Evolutionary conservation across 2,888 invertebrate genomes (phyloP), one percentile per base, ranked within the genome.

Genomic region (Lucinisca nassula): DNA sequence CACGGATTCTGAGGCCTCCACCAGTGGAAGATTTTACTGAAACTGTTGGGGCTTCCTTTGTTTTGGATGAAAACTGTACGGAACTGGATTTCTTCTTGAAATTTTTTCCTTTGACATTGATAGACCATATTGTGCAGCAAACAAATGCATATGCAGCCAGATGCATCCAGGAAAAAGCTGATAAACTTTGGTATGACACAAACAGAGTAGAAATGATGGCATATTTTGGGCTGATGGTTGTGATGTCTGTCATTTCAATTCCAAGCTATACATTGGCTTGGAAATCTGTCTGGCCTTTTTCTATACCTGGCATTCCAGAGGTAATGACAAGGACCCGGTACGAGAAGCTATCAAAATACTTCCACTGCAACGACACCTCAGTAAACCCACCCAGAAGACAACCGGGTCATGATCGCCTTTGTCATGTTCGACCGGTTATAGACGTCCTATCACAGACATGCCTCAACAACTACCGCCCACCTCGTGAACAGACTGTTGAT

Each of bases 351-450:
- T 61, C 32, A 1, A 70, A 73, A 24, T 87, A 80, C 24, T 61
- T 87, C 17, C 83, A 87, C 40, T 4, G 75, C 32, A 80, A 87
- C 51, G 79, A 84, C 38, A 76, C 72, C 14, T 30, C 14, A 10
- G 32, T 32, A 0, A 84, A 80, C 35, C 81, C 79, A 12, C 55
- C 70, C 2, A 67, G 49, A 77, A 49, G 75, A 4, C 17, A 78
- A 21, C 38, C 67, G 24, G 82, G 84, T 12, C 83, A 84, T 80
- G 87, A 84, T 67, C 79, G 76, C 73, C 55, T 87, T 0, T 87
- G 80, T 37, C 80, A 84, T 70, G 49, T 87, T 21, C 8, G 77
- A 30, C 87, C 87, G 30, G 14, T 83, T 2, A 0, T 83, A 21
- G 73, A 76, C n/a, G 27, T 14, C 0, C 1, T 86, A 0, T 24